Evolutionary conservation across 2,888 invertebrate genomes (phyloP).

Genomic region (Caenorhabditis plicata): DNA sequence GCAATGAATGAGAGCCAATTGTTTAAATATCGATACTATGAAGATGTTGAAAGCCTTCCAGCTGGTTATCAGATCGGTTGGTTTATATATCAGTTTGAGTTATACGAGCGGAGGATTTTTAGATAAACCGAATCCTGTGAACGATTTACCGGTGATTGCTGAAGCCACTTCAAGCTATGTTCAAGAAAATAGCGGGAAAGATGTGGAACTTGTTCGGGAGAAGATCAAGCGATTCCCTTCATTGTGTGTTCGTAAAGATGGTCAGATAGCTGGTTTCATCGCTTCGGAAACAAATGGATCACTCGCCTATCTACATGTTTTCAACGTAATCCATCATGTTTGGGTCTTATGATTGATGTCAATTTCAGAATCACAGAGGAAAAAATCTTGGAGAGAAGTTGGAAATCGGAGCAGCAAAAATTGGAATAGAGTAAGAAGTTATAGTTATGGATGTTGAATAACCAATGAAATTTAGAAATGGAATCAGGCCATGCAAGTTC

Average conservation of each 20-base stretch:
- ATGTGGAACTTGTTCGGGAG: slow-evolving; percentile 3
- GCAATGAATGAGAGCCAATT: slow-evolving; percentile 35
- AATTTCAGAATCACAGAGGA: slow-evolving; percentile 25
- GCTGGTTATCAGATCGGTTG: slow-evolving; percentile 22
- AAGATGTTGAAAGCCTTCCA: slow-evolving; percentile 7
- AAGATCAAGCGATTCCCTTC: slow-evolving; percentile 28
- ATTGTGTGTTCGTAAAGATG: slow-evolving; percentile 24
- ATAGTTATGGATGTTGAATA: not conserved
- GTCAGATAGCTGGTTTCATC: slow-evolving; percentile 27
- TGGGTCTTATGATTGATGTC: not conserved
- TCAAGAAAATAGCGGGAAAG: not conserved
- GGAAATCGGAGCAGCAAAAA: slow-evolving; percentile 29
- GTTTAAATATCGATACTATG: slow-evolving; percentile 26
- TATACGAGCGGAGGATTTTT: too few relatives aligned
- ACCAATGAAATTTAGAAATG: slow-evolving; percentile 6
- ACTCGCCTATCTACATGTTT: slow-evolving; percentile 27
- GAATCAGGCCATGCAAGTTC: slow-evolving; percentile 30
- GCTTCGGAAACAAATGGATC: slow-evolving; percentile 29
- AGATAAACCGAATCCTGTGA: slow-evolving; percentile 8
- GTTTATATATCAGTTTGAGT: too few relatives aligned
- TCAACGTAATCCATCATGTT: slow-evolving; percentile 12
- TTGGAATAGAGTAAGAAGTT: slow-evolving; percentile 18
- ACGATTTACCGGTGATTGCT: slow-evolving; percentile 12
- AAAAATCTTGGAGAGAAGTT: slow-evolving; percentile 29
- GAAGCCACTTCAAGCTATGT: slow-evolving; percentile 5